These are phyloP conservation scores for Pangasius larnaudii DNA, from an alignment of 2,797 vertebrate species.

Conservation along the genomic window DNA sequence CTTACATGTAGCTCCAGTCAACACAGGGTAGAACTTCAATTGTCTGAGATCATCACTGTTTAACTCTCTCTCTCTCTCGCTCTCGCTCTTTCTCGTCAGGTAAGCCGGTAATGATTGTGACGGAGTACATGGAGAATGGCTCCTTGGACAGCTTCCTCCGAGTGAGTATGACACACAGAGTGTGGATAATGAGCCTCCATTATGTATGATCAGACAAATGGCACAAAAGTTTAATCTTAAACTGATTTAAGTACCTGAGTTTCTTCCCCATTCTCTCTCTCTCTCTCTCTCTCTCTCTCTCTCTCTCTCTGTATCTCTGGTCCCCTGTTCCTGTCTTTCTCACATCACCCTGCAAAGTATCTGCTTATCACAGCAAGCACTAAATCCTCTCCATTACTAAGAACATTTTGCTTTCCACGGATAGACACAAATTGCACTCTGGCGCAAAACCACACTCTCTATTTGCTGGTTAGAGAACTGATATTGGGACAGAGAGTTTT, in stretches of 20 bases:
- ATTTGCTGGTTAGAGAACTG: slow-evolving; percentile 15
- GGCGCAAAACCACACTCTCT: slow-evolving; percentile 22
- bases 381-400: slow-evolving; percentile 43
- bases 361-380: slow-evolving; percentile 45
- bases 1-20: slow-evolving; percentile 18
- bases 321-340: background rate
- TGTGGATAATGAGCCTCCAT: slow-evolving; percentile 53
- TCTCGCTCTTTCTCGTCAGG: slow-evolving; percentile 61
- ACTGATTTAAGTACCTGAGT: slow-evolving; percentile 48
- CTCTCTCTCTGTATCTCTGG: background rate
- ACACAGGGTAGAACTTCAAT: slow-evolving; percentile 4
- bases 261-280: background rate
- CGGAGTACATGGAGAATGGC: slow-evolving; percentile 84
- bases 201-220: slow-evolving; percentile 51
- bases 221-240: slow-evolving; percentile 47
- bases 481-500: background rate
- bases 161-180: slow-evolving; percentile 68
- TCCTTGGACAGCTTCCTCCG: slow-evolving; percentile 82
- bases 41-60: background rate
- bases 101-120: slow-evolving; percentile 84
- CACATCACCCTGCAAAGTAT: slow-evolving; percentile 20
- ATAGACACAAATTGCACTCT: slow-evolving; percentile 40
- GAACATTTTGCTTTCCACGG: slow-evolving; percentile 31
- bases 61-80: background rate
- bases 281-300: slow-evolving; percentile 12